Base-by-base conservation (phyloP, 2,113 vertebrate genomes). In the Alosa alosa region DNA sequence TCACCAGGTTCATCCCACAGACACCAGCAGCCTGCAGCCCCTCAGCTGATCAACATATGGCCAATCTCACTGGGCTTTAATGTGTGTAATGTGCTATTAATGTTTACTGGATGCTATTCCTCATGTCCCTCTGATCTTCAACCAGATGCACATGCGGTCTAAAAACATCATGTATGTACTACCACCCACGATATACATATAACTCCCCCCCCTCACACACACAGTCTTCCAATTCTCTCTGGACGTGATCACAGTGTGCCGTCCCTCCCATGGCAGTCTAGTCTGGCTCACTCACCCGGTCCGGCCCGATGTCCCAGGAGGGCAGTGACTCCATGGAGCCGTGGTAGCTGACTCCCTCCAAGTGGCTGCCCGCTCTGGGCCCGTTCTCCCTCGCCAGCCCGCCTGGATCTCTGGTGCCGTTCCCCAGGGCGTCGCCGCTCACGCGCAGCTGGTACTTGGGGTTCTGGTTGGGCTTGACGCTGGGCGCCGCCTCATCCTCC, bases 401-500 rank as follows among this genome's bases (percentile, higher is more conserved):
- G 41, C 93, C 88, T 49, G 89, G 68, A 39, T 93, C 91, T 83
- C 85, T 86, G 87, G 81, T 55, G 64, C 93, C 93, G 6, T 94
- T 90, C 86, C 49, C 91, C 15, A 88, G 20, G 0, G 90, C 88
- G 1, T 92, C 88, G 1, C 83, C 88, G 86, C 86, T 89, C 46
- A 95, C 90, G 86, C 86, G 94, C 84, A 95, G 92, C 90, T 96
- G 93, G 90, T 95, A 96, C 75, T 93, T 95, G 0, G 94, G 94
- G 90, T 89, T 95, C 20, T 90, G 87, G 17, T 0, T 86, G 84
- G 22, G 7, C 75, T 60, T 88, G 6, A 93, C 86, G 3, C 88
- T 92, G 55, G 85, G 1, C 47, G 92, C 90, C 6, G 92, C 92
- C 0, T 44, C 41, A 44, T 94, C 93, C 82, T 94, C 94, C 0